Conservation (phyloP, 2,888 invertebrate genomes). For the Hyalella azteca region DNA sequence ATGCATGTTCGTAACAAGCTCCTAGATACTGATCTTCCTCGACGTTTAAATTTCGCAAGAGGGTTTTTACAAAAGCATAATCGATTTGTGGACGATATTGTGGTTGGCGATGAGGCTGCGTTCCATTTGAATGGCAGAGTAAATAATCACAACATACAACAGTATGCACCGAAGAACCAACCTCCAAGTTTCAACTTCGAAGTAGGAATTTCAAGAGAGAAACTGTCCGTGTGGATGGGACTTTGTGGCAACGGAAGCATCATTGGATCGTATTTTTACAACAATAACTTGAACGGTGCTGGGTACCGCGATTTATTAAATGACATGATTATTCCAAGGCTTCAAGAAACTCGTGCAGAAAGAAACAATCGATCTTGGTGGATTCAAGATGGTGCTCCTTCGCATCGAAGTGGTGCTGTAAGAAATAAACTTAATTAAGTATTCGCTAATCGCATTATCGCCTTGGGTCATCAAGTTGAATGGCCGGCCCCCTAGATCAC, state of each 20-base stretch:
- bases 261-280: neutral
- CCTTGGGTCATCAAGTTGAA: no score
- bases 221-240: constrained; percentile 7
- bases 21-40: constrained; percentile 11
- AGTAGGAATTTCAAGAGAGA: constrained; percentile 26
- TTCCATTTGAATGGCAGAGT: constrained; percentile 40
- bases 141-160: constrained; percentile 17
- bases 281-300: neutral
- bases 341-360: no score
- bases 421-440: no score
- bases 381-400: no score
- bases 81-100: constrained; percentile 33
- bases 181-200: constrained; percentile 2
- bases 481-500: no score
- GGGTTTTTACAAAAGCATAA: neutral
- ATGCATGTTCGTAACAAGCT: no score
- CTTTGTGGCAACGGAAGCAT: neutral
- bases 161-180: constrained; percentile 7
- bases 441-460: no score
- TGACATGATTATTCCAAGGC: no score
- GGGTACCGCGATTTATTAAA: neutral
- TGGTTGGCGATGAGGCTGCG: constrained; percentile 36
- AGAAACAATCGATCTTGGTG: no score
- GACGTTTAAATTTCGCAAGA: neutral
- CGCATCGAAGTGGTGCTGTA: no score